A percentile compares a stretch with the other conserved stretches of the same genome.
phyloP scores from a whole-genome alignment of 2,113 vertebrate genomes.

The Ailuropoda melanoleuca region DNA sequence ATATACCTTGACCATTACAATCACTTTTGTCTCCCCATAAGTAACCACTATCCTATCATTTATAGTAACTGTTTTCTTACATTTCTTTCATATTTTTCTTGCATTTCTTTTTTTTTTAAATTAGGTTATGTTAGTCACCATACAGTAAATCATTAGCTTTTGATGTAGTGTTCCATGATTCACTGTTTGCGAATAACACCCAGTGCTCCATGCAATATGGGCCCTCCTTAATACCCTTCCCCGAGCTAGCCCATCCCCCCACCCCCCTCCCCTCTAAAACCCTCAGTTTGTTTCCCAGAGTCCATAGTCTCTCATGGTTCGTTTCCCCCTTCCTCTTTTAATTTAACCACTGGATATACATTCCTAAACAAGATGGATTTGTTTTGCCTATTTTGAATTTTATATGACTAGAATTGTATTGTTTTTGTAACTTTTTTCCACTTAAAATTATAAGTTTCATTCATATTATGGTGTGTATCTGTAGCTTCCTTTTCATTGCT shows the following conservation, averaged over 20 bases:
- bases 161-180: too few species aligned
- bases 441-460: background rate
- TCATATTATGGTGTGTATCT: background rate
- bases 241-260: too few species aligned
- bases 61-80: background rate
- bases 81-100: slow-evolving; percentile 7
- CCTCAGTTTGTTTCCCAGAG: too few species aligned
- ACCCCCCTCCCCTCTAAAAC: too few species aligned
- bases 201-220: too few species aligned
- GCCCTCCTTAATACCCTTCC: too few species aligned
- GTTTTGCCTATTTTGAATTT: background rate
- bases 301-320: too few species aligned
- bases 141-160: too few species aligned
- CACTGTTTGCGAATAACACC: too few species aligned
- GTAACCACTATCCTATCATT: background rate
- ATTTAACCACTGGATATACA: background rate
- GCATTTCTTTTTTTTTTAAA: background rate
- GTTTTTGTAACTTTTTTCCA: slow-evolving; percentile 19
- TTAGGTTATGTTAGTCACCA: background rate
- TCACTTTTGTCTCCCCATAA: background rate
- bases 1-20: background rate
- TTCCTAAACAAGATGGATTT: slow-evolving; percentile 1
- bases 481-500: background rate
- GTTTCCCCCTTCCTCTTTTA: background rate
- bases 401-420: background rate